phyloP scores from a whole-genome alignment of 2,797 vertebrate species.

The Sebastes alutus region DNA sequence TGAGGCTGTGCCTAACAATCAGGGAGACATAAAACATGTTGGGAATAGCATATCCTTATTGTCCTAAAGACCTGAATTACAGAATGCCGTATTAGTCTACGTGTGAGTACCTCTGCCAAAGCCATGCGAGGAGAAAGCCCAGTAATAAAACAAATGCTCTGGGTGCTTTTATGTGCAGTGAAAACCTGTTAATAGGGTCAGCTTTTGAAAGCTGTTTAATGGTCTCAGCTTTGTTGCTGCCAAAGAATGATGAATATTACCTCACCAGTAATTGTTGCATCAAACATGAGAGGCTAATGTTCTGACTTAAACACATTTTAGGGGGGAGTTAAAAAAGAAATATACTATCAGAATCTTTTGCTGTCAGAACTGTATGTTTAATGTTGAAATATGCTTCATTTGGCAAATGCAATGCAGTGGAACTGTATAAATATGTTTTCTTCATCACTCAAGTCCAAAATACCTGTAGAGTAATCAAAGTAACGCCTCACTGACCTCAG shows the following conservation, averaged over 20 bases:
- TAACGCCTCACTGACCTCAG: constrained; percentile 19
- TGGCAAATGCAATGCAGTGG: background rate
- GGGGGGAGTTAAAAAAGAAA: background rate
- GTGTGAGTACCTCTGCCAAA: constrained; percentile 28
- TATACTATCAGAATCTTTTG: background rate
- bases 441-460: constrained; percentile 7
- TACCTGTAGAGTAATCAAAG: constrained; percentile 19
- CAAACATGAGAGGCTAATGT: constrained; percentile 38
- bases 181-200: constrained; percentile 45
- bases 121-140: constrained; percentile 1
- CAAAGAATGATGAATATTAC: constrained; percentile 45
- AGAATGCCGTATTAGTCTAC: constrained; percentile 21
- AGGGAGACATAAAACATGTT: constrained; percentile 27
- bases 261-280: constrained; percentile 44
- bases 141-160: constrained; percentile 42
- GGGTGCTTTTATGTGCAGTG: constrained; percentile 25
- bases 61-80: constrained; percentile 41
- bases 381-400: constrained; percentile 7
- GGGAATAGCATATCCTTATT: constrained; percentile 43
- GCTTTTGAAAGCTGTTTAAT: constrained; percentile 31
- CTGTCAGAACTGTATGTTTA: background rate
- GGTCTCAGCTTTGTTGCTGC: constrained; percentile 43
- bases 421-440: background rate
- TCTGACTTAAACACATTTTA: constrained; percentile 20
- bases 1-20: constrained; percentile 23